Evolutionary conservation across 2,888 invertebrate species (phyloP).

Genomic region (Lordiphosa andalusiaca): DNA sequence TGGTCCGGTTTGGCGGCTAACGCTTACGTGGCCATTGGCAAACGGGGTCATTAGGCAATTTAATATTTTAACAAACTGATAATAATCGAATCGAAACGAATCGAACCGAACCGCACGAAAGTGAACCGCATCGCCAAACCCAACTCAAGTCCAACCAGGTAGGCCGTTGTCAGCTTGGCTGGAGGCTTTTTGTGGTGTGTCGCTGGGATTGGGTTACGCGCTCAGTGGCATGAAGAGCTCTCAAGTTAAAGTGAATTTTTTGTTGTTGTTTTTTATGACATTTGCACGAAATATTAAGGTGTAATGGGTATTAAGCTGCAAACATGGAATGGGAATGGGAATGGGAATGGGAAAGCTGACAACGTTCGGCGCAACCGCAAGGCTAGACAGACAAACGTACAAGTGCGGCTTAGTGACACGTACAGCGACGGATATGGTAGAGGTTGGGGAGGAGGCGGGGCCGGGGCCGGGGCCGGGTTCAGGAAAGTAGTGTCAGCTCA

Average conservation of each 20-base stretch:
- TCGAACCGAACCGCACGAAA: constrained; percentile 7
- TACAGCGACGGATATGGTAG: constrained; percentile 2
- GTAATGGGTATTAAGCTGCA: constrained; percentile 59
- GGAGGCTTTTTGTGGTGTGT: constrained; percentile 36
- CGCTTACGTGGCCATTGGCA: constrained; percentile 63
- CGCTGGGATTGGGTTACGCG: constrained; percentile 56
- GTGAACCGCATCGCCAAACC: constrained; percentile 1
- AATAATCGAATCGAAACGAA: constrained; percentile 53
- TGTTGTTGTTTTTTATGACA: constrained; percentile 68
- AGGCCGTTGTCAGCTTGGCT: constrained; percentile 37
- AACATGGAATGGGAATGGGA: constrained; percentile 44
- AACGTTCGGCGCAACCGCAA: constrained; percentile 46
- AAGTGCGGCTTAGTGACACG: constrained; percentile 70
- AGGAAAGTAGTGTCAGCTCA: constrained; percentile 31
- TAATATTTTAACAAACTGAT: constrained; percentile 71
- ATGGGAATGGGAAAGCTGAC: constrained; percentile 63
- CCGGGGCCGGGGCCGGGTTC: neutral
- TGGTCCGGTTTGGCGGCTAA: constrained; percentile 17
- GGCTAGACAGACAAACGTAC: constrained; percentile 48
- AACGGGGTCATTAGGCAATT: constrained; percentile 74
- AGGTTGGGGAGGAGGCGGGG: neutral
- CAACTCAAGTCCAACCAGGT: constrained; percentile 10
- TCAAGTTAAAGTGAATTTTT: constrained; percentile 59
- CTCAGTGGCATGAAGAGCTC: constrained; percentile 33
- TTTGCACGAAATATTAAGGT: constrained; percentile 70